These are phyloP conservation scores for Melanotaenia duboulayi DNA, from an alignment of 2,113 vertebrate species.

Conservation along the genomic window DNA sequence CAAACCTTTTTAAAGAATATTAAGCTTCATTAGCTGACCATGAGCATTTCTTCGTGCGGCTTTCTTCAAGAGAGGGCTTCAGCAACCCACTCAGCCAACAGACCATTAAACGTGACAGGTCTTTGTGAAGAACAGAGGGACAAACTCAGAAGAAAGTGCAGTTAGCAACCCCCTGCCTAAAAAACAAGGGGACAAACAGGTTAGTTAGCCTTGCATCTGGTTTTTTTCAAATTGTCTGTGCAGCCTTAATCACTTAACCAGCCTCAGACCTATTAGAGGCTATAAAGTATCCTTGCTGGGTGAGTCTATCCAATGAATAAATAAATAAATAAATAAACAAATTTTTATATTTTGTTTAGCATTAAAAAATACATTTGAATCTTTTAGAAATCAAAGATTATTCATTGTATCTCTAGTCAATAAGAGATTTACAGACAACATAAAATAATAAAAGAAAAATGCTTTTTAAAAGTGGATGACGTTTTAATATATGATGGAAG, in stretches of 20 bases:
- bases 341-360: too few relatives aligned
- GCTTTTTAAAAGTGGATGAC: too few relatives aligned
- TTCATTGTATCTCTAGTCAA: too few relatives aligned
- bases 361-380: too few relatives aligned
- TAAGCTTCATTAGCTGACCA: constrained; percentile 85
- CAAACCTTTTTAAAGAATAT: constrained; percentile 85
- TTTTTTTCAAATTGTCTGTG: constrained; percentile 55
- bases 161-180: constrained; percentile 39
- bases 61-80: constrained; percentile 77
- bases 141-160: constrained; percentile 69
- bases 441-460: too few relatives aligned
- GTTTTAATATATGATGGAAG: too few relatives aligned
- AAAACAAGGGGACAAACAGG: constrained; percentile 57
- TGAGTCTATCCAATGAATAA: constrained; percentile 46
- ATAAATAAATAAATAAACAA: too few relatives aligned
- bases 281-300: constrained; percentile 56
- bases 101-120: constrained; percentile 85
- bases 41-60: constrained; percentile 78
- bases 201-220: constrained; percentile 65
- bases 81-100: constrained; percentile 82
- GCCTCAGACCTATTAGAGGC: constrained; percentile 50
- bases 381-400: too few relatives aligned
- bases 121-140: constrained; percentile 77
- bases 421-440: too few relatives aligned
- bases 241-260: constrained; percentile 39